phyloP scores from a whole-genome alignment of 2,888 invertebrate genomes.

The Brachyptera putata region DNA sequence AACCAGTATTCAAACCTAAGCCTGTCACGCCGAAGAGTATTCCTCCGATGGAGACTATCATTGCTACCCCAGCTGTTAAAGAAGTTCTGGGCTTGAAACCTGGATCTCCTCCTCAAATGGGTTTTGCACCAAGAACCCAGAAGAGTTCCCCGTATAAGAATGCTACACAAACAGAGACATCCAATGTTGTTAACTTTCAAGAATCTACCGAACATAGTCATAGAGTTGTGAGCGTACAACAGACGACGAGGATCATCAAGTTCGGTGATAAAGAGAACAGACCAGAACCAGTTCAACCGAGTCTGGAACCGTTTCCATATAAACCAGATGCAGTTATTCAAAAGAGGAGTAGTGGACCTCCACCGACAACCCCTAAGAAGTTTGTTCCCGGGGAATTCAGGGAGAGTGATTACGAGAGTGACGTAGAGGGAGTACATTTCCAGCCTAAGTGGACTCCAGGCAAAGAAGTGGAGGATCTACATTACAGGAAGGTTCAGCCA shows the following conservation, averaged over 20 bases:
- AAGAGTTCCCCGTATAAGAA: conserved; percentile 56
- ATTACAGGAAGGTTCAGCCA: conserved; percentile 58
- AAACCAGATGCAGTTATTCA: conserved; percentile 43
- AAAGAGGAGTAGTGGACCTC: conserved; percentile 43
- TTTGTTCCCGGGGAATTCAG: conserved; percentile 61
- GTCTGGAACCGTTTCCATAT: conserved; percentile 49
- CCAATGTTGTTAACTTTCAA: conserved; percentile 65
- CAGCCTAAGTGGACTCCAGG: conserved; percentile 61
- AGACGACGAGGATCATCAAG: conserved; percentile 64
- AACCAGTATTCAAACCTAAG: conserved; percentile 51
- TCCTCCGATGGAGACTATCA: conserved; percentile 37
- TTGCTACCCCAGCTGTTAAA: conserved; percentile 41
- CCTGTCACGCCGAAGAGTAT: conserved; percentile 47
- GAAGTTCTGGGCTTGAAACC: conserved; percentile 47
- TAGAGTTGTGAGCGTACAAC: conserved; percentile 59
- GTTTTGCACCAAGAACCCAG: conserved; percentile 53
- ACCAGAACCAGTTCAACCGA: conserved; percentile 26
- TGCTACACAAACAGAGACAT: conserved; percentile 62
- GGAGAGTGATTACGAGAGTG: conserved; percentile 68
- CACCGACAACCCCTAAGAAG: conserved; percentile 56
- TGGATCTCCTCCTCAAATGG: conserved; percentile 56
- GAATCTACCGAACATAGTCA: conserved; percentile 63
- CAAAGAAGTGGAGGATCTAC: conserved; percentile 53
- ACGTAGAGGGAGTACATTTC: conserved; percentile 57
- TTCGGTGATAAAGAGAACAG: conserved; percentile 51